A percentile compares a stretch with the other conserved stretches of the same genome.
These are phyloP conservation scores for Holcopasites calliopsidis DNA, from an alignment of 1,140 invertebrate species.

Conservation along the genomic window DNA sequence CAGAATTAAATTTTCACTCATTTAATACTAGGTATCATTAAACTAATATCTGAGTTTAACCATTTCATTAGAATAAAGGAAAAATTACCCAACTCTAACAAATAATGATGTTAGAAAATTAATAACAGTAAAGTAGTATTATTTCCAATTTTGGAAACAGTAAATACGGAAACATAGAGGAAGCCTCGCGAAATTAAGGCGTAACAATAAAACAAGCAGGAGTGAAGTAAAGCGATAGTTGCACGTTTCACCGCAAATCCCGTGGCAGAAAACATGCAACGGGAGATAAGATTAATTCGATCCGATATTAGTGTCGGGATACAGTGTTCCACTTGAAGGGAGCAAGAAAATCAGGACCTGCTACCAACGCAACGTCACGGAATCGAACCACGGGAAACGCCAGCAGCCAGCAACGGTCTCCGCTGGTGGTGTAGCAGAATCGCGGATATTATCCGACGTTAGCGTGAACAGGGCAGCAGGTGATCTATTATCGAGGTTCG, in stretches of 20 bases:
- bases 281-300: conserved; percentile 10
- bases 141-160: too few species aligned
- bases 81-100: too few species aligned
- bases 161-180: too few species aligned
- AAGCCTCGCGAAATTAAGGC: too few species aligned
- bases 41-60: too few species aligned
- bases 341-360: not conserved
- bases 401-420: conserved; percentile 34
- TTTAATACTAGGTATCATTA: too few species aligned
- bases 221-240: not conserved
- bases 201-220: not conserved
- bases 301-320: not conserved
- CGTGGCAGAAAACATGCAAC: not conserved
- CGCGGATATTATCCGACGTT: conserved; percentile 50
- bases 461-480: conserved; percentile 57
- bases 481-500: conserved; percentile 62
- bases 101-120: too few species aligned
- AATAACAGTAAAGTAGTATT: too few species aligned
- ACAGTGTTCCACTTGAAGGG: too few species aligned
- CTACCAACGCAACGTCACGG: not conserved
- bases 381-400: conserved; percentile 24
- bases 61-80: too few species aligned
- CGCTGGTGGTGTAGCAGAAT: conserved; percentile 26
- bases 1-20: too few species aligned
- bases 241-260: not conserved